These are phyloP conservation scores for Lates japonicus DNA, from an alignment of 2,797 vertebrate genomes.

Conservation along the genomic window DNA sequence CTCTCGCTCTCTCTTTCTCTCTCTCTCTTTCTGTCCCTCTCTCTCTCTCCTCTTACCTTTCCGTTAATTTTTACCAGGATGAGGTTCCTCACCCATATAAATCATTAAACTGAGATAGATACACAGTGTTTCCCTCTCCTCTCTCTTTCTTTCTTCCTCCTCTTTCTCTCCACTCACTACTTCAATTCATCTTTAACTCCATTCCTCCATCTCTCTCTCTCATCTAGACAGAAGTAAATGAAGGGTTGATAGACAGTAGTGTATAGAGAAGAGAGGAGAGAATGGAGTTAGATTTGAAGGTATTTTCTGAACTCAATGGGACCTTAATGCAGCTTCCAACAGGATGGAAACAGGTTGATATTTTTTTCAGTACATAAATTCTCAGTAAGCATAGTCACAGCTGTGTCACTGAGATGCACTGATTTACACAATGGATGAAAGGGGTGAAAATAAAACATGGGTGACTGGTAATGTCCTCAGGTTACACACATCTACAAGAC, in stretches of 20 bases:
- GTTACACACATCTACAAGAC: neutral
- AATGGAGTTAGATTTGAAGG: neutral
- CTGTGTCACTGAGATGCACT: neutral
- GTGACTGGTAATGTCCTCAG: neutral
- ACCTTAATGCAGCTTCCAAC: neutral
- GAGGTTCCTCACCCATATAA: constrained; percentile 45
- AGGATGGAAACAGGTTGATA: neutral
- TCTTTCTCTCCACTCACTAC: constrained; percentile 14
- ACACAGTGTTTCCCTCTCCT: constrained; percentile 13
- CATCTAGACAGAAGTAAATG: constrained; percentile 37
- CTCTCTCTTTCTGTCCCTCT: constrained; percentile 9
- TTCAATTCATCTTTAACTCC: constrained; percentile 27
- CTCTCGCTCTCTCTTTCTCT: neutral
- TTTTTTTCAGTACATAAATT: neutral
- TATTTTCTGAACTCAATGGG: neutral
- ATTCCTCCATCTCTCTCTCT: constrained; percentile 15
- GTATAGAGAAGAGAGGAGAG: neutral
- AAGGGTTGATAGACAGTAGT: neutral
- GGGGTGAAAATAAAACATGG: neutral
- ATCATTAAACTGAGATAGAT: constrained; percentile 47
- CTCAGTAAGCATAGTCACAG: neutral
- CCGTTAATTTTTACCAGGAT: constrained; percentile 17
- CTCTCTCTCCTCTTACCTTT: no score
- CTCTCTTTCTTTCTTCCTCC: constrained; percentile 1
- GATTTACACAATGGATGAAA: neutral